Percentiles rank a stretch among this genome's conserved stretches.
Conservation (phyloP, 2,113 vertebrate genomes). For the Girardinichthys multiradiatus region DNA sequence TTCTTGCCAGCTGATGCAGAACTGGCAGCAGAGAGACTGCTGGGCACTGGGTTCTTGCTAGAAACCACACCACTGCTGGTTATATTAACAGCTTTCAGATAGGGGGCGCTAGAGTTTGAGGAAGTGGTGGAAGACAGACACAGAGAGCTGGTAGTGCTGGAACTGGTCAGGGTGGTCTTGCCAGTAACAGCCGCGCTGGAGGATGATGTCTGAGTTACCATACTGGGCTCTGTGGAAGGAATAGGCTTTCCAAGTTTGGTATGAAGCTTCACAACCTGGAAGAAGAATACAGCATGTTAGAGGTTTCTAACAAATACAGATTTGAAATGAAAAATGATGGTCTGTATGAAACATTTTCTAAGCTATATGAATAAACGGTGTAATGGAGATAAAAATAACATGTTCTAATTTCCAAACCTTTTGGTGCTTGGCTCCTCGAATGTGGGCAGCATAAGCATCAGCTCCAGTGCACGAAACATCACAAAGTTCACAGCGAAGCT, state of each 20-base stretch:
- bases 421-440: constrained; percentile 98
- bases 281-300: constrained; percentile 7
- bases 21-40: constrained; percentile 65
- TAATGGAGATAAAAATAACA: background rate
- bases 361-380: too few relatives aligned
- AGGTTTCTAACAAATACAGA: background rate
- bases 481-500: constrained; percentile 97
- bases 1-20: constrained; percentile 87
- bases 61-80: constrained; percentile 79
- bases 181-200: constrained; percentile 86
- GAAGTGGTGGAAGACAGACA: constrained; percentile 55
- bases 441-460: constrained; percentile 96
- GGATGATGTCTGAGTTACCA: constrained; percentile 87
- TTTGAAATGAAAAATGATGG: background rate
- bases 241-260: constrained; percentile 99
- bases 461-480: constrained; percentile 98
- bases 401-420: constrained; percentile 80
- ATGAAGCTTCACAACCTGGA: constrained; percentile 96
- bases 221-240: constrained; percentile 96
- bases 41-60: constrained; percentile 55
- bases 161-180: constrained; percentile 84
- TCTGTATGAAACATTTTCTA: background rate
- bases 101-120: constrained; percentile 67
- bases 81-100: constrained; percentile 79
- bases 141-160: constrained; percentile 80